Evolutionary conservation across 2,113 vertebrate species (phyloP), one percentile per base, ranked within the genome.

Genomic region (Gasterosteus aculeatus): DNA sequence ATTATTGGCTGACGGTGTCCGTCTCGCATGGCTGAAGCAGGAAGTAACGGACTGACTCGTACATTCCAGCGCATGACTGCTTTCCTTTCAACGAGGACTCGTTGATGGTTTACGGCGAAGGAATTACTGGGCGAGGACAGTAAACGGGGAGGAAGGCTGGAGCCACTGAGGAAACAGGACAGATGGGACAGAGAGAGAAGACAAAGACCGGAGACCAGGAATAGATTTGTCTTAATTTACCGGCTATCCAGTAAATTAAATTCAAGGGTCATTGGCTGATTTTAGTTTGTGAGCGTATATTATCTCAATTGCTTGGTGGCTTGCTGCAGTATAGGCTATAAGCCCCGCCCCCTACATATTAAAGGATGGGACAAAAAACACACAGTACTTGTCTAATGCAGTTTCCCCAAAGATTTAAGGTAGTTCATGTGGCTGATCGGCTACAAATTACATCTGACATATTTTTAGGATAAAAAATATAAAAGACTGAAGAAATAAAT

Each of bases 61-160:
- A 38, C 71, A 60, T 81, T 18, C 60, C 7, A 29, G 44, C 76
- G 60, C 41, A 59, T 58, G 22, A 14, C 10, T 5, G 60, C 46
- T 1, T 68, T 63, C 68, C 74, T 69, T 78, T 73, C 31, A 35
- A 63, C 41, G 58, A 69, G 63, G 74, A 72, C 3, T 56, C 61
- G 33, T 67, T 44, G 66, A 7, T 19, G 7, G 54, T 38, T 2
- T 26, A 65, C 11, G 19, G 35, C 42, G n/a, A 62, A 26, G 75
- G 63, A 67, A 56, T 46, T 18, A 26, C 69, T 19, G 63, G 39
- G 26, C 58, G 35, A 33, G 41, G 35, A 69, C 56, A 41, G 26
- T 26, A 26, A 8, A 12, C 9, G 14, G 16, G 15, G 14, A 41
- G 39, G 60, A 22, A 3, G 41, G 18, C 53, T 10, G 14, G 61